These are phyloP conservation scores for Euphonia xanthogaster DNA, from an alignment of 2,797 vertebrate genomes.

Conservation along the genomic window DNA sequence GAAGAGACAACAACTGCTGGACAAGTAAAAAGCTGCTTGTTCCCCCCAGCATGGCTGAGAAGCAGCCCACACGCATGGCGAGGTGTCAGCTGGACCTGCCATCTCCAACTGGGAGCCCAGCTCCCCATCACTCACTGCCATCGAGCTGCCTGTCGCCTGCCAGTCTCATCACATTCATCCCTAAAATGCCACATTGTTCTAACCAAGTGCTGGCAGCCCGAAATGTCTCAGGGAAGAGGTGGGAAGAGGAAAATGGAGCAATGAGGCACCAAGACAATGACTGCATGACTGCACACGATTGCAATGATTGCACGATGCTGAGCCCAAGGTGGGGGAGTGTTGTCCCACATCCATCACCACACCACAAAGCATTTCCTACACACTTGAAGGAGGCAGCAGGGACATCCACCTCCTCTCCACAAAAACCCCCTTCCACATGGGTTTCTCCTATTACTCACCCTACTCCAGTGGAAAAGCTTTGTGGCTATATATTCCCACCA, in stretches of 20 bases:
- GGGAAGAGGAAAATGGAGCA: background rate
- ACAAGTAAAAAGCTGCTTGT: background rate
- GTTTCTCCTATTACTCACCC: background rate
- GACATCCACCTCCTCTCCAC: background rate
- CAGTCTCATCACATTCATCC: background rate
- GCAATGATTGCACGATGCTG: background rate
- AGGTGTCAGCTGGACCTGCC: background rate
- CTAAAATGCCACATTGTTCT: background rate
- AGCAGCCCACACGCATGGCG: background rate
- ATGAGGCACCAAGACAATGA: accelerated
- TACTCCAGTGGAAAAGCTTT: background rate
- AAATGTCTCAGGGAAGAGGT: background rate
- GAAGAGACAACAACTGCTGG: background rate
- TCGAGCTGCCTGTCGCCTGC: background rate
- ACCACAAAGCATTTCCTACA: background rate
- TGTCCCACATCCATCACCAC: background rate
- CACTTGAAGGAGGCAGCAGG: background rate
- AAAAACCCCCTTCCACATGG: background rate
- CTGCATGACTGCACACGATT: accelerated
- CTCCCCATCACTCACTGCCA: background rate
- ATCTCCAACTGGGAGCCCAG: background rate
- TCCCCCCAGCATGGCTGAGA: background rate
- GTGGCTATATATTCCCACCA: background rate
- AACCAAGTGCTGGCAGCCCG: background rate
- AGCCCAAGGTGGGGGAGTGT: accelerated